phyloP scores from a whole-genome alignment of 2,888 invertebrate species.

The Lycophotia porphyrea region DNA sequence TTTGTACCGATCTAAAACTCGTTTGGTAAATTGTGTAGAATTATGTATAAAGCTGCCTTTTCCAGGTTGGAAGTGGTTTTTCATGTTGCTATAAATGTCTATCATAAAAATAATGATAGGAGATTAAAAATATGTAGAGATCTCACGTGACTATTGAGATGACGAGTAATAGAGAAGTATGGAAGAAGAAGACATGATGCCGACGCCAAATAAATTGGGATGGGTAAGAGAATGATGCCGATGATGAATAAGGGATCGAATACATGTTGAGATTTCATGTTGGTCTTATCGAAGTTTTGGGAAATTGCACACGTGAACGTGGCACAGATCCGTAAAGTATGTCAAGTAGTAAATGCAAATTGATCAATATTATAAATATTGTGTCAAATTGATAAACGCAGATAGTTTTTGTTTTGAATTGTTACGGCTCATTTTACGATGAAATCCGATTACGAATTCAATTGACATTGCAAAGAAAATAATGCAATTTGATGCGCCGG shows the following conservation, averaged over 20 bases:
- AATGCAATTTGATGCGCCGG: background rate
- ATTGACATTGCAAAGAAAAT: constrained; percentile 1
- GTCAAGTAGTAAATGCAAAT: background rate
- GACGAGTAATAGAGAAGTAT: background rate
- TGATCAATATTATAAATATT: constrained; percentile 4
- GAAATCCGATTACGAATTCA: constrained; percentile 32
- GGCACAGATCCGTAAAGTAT: constrained; percentile 4
- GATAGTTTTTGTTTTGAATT: constrained; percentile 32
- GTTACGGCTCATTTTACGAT: constrained; percentile 33
- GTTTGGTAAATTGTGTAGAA: constrained; percentile 2
- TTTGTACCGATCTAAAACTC: constrained; percentile 7
- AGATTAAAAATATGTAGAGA: background rate
- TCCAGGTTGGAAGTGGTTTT: constrained; percentile 4
- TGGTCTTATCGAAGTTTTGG: background rate
- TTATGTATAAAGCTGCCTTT: background rate
- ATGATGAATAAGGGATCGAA: background rate
- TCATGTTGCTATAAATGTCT: background rate
- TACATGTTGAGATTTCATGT: background rate
- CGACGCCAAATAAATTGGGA: background rate
- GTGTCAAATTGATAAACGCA: constrained; percentile 32
- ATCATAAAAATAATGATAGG: background rate
- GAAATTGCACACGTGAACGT: background rate
- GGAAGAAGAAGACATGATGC: background rate
- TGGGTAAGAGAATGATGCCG: background rate
- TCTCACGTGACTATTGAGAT: background rate